phyloP scores from a whole-genome alignment of 2,888 invertebrate genomes.

The Dendrolimus pini region DNA sequence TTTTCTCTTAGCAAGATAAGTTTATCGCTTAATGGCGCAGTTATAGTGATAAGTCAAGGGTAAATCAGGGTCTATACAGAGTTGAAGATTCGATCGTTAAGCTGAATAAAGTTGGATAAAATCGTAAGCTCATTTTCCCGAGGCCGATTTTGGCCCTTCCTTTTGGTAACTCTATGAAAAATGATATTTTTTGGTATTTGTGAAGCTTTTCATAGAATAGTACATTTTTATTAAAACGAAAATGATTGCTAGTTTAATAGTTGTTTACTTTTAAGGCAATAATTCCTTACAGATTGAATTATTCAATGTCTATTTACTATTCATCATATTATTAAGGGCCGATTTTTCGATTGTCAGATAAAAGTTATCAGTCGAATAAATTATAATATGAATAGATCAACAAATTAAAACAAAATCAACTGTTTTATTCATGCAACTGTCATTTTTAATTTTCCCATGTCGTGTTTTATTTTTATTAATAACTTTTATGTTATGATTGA shows the following conservation, averaged over 20 bases:
- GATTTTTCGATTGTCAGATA: too few species aligned
- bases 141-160: slow-evolving; percentile 23
- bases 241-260: not conserved
- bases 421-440: too few species aligned
- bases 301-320: too few species aligned
- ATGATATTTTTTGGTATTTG: slow-evolving; percentile 16
- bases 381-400: too few species aligned
- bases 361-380: too few species aligned
- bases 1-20: not conserved
- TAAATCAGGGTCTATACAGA: slow-evolving; percentile 15
- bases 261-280: not conserved
- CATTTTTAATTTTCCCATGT: too few species aligned
- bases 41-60: not conserved
- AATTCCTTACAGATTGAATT: too few species aligned
- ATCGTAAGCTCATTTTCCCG: slow-evolving; percentile 13
- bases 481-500: too few species aligned
- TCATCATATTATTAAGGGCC: too few species aligned
- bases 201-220: slow-evolving; percentile 5
- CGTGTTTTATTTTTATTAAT: too few species aligned
- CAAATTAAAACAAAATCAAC: too few species aligned
- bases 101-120: slow-evolving; percentile 15
- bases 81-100: slow-evolving; percentile 20
- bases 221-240: not conserved
- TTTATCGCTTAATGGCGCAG: not conserved
- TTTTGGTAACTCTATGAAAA: slow-evolving; percentile 25